A percentile compares a stretch with the other conserved stretches of the same genome.
These are phyloP conservation scores for Eriosoma lanigerum DNA, from an alignment of 1,140 invertebrate genomes.

Conservation along the genomic window DNA sequence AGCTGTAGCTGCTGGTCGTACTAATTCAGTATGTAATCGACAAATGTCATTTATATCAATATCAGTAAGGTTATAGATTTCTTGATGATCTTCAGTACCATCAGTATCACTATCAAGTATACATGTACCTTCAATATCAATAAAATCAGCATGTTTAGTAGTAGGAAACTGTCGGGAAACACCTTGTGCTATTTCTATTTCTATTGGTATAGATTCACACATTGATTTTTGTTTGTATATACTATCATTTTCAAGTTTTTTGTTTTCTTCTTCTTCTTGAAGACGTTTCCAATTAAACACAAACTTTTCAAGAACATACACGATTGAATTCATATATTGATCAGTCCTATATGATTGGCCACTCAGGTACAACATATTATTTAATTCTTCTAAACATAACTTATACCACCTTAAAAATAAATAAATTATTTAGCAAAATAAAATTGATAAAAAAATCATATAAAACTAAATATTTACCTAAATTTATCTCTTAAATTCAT, in stretches of 20 bases:
- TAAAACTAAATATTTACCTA: conserved; percentile 1
- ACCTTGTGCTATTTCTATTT: conserved; percentile 71
- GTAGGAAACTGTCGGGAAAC: conserved; percentile 77
- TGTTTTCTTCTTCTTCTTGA: conserved; percentile 67
- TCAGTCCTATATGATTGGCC: neutral
- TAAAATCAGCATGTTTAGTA: conserved; percentile 55
- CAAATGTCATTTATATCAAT: conserved; percentile 65
- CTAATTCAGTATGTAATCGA: conserved; percentile 65
- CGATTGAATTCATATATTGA: neutral
- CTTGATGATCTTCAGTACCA: conserved; percentile 3
- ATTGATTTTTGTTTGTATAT: conserved; percentile 69
- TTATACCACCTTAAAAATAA: conserved; percentile 42
- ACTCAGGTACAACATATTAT: conserved; percentile 38
- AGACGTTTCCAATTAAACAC: conserved; percentile 75
- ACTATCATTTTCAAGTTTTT: conserved; percentile 74
- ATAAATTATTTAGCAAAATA: neutral
- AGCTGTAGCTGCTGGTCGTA: conserved; percentile 62
- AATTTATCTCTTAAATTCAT: conserved; percentile 42
- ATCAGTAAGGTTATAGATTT: conserved; percentile 59
- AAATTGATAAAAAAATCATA: neutral
- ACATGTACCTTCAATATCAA: conserved; percentile 57
- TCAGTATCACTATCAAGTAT: conserved; percentile 31
- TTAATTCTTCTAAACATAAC: conserved; percentile 41
- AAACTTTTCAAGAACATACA: conserved; percentile 57
- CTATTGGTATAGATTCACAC: conserved; percentile 67